Base-by-base conservation (phyloP, 92 coral and sea anemone species). In the Muricea muricata region DNA sequence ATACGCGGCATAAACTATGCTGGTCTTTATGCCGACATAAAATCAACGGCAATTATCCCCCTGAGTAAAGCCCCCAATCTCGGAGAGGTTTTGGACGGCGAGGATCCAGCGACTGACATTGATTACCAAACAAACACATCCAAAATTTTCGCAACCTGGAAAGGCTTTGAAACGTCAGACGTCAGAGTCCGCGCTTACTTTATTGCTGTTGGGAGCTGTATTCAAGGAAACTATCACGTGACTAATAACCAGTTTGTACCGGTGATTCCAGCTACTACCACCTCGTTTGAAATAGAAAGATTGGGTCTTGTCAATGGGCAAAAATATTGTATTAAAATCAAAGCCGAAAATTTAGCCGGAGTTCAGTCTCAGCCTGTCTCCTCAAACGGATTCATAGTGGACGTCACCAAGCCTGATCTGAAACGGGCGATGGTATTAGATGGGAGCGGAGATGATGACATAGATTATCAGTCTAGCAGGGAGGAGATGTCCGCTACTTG, bases 191-290 rank as follows among this genome's bases (percentile, higher is more conserved):
- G 93, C 67, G 97, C 92, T 79, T 96, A 93, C 86, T 90, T 90
- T 81, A 91, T 76, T 70, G 99, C 99, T 17, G 95, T 92, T 23
- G 99, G 99, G 14, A 93, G 97, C 67, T 96, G 99, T 48, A 56
- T 89, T 48, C 54, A 29, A 40, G 98, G 94, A 14, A 96, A 96
- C 80, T 96, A 96, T 73, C 98, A 96, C 84, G 90, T 96, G 75
- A 96, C 99, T 0, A 85, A 74, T 50, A 93, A 96, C 50, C 77
- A 63, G 14, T 96, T 96, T 61, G n/a, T 93, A 28, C 85, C 84
- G 20, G 86, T 88, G 1, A 24, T 58, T 4, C 99, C 99, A 50
- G 83, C 99, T 0, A 68, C 56, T n/a, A 81, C 96, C 32, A 93
- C 92, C 15, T 88, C 97, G 4, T 87, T 93, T 60, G 52, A 40